A percentile compares a stretch with the other conserved stretches of the same genome.
Conservation (phyloP, 2,888 invertebrate genomes). For the Steinernema carpocapsae region DNA sequence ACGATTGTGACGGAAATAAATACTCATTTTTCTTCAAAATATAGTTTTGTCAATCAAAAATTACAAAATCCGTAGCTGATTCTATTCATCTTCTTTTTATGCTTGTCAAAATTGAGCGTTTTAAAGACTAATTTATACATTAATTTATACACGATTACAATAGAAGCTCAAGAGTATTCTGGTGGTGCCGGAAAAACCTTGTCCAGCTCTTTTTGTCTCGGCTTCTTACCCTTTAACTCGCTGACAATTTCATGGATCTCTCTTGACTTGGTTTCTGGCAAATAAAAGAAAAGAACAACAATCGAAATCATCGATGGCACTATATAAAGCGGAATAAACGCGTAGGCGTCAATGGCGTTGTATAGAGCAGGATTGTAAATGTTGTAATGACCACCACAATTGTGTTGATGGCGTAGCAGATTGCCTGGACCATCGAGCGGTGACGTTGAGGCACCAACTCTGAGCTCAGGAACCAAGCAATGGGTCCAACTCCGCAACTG, state of each 20-base stretch:
- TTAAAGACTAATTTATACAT: too few species aligned
- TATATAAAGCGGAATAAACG: conserved; percentile 56
- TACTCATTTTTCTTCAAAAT: too few species aligned
- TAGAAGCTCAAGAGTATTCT: not conserved
- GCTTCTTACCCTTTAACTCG: conserved; percentile 49
- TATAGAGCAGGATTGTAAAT: conserved; percentile 54
- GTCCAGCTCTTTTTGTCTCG: not conserved
- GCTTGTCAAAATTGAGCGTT: too few species aligned
- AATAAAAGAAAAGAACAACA: conserved; percentile 45
- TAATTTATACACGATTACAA: not conserved
- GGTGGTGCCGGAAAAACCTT: not conserved
- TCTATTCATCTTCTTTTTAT: too few species aligned
- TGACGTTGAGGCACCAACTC: conserved; percentile 60
- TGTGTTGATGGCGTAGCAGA: conserved; percentile 57
- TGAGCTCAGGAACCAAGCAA: conserved; percentile 59
- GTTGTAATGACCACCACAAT: conserved; percentile 53
- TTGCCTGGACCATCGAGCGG: conserved; percentile 55
- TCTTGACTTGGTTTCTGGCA: conserved; percentile 58
- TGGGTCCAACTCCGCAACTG: conserved; percentile 57
- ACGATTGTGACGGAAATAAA: too few species aligned
- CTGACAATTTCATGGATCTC: conserved; percentile 60
- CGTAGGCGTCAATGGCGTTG: conserved; percentile 42
- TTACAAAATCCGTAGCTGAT: too few species aligned
- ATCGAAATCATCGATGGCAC: conserved; percentile 51
- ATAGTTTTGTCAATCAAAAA: too few species aligned